Base-by-base conservation (phyloP, 2,888 invertebrate genomes). In the Hydropsyche betteni region DNA sequence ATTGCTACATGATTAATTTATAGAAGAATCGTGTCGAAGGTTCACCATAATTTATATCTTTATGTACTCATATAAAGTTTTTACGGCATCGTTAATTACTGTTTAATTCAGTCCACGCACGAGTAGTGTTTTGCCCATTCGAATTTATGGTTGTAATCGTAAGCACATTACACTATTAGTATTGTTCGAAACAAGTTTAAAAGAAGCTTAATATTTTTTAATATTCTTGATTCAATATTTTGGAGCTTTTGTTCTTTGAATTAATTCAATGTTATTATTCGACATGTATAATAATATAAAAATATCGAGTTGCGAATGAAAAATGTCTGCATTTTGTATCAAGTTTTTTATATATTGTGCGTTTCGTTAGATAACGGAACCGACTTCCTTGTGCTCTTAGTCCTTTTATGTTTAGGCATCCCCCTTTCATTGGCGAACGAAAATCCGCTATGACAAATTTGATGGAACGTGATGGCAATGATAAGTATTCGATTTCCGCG, bases 381-480 rank as follows among this genome's bases (percentile, higher is more conserved):
- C 53, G 55, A 44, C 55, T 64, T 44, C 36, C 64, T 36, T 36
- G n/a, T 34, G 64, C 64, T 64, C 64, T 64, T 64, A 64, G 64
- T 64, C 34, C 64, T 64, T 64, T 64, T 64, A 64, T 64, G 64
- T 64, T 64, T 58, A 24, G 58, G 16, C 8, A 8, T 24, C 72
- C 44, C 74, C 68, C 74, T 55, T 70, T 77, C 76, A 72, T 75
- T 68, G 76, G 69, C 58, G 74, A 75, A 73, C 70, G 76, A 75
- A 78, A 78, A 78, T 78, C 78, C 78, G 71, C 75, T 75, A 76
- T 78, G 78, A 78, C 78, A 78, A 78, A 78, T 78, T 78, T 74
- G 75, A 78, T 71, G 68, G 76, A 58, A 78, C 78, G 78, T 78
- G 78, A 78, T 75, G 51, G 76, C 58, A 76, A 76, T 78, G 76